Base-by-base conservation (phyloP, 2,797 vertebrate genomes). In the Acridotheres tristis region DNA sequence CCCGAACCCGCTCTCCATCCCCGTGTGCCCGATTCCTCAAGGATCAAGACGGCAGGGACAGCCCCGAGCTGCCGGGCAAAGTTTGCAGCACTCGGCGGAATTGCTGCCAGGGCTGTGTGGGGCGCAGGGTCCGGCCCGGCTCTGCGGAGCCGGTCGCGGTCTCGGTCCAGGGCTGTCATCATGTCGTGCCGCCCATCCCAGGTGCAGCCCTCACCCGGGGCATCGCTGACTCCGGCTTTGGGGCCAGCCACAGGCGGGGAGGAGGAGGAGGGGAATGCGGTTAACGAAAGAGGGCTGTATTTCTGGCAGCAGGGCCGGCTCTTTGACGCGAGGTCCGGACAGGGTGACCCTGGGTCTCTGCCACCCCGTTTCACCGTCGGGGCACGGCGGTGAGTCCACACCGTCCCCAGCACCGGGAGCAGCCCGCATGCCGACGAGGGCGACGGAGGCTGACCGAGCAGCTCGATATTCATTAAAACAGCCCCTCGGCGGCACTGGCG, bases 251-350 rank as follows among this genome's bases (percentile, higher is more conserved):
- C 43, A 9, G 63, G 26, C 50, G 34, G 54, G 45, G 34, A 69
- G 61, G 45, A 59, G 40, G 10, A 45, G n/a, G 13, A 32, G 16
- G 7, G 11, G 42, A 65, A 65, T 23, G 50, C 21, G 5, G 36
- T 32, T 86, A 96, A 95, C 93, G 96, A 96, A 96, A 94, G 43
- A 57, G 43, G 54, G 47, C 8, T 76, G 47, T 58, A 36, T 73
- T 76, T 85, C 67, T 62, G 93, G 26, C 78, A 45, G 63, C 38
- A 90, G 47, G 79, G 55, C 22, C 83, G 6, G 63, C 16, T 87
- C 11, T 92, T 79, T 57, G 72, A 69, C 43, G 13, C 48, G 11
- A 57, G 71, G 27, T 65, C 45, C 9, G 29, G n/a, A 20, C 40
- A 85, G 53, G 40, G 59, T 1, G 4, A 71, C 5, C 11, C 40